Evolutionary conservation across 2,888 invertebrate species (phyloP).

Genomic region (Ferrisia virgata): DNA sequence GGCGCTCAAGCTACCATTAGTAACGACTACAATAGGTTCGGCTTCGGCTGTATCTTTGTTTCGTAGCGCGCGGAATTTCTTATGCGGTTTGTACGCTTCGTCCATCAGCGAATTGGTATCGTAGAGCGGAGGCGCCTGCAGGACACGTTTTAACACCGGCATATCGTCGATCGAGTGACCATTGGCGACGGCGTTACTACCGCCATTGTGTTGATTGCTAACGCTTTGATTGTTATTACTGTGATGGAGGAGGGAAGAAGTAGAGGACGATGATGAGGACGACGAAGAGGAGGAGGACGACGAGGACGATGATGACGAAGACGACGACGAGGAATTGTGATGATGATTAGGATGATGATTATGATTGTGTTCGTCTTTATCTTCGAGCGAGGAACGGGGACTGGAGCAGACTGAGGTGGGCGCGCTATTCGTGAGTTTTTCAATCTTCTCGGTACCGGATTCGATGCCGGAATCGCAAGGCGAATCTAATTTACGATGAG

Average conservation of each 20-base stretch:
- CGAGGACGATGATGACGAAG: too few species aligned
- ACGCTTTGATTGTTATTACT: neutral
- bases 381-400: constrained; percentile 71
- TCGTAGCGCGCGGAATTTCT: constrained; percentile 84
- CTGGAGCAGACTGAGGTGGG: constrained; percentile 79
- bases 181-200: constrained; percentile 52
- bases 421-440: constrained; percentile 64
- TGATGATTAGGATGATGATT: constrained; percentile 51
- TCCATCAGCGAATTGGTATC: constrained; percentile 89
- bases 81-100: constrained; percentile 92
- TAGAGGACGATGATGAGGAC: too few species aligned
- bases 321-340: constrained; percentile 13
- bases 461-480: constrained; percentile 93
- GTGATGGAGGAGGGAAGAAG: too few species aligned
- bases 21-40: constrained; percentile 60
- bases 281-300: too few species aligned
- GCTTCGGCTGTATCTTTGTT: constrained; percentile 76
- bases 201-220: neutral
- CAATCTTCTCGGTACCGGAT: constrained; percentile 84
- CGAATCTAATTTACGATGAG: constrained; percentile 78
- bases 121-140: constrained; percentile 87
- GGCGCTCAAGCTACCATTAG: constrained; percentile 47
- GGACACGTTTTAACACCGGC: constrained; percentile 88
- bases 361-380: constrained; percentile 69
- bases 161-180: constrained; percentile 70